Evolutionary conservation across 1,140 invertebrate species (phyloP), one percentile per base, ranked within the genome.

Genomic region (Drosophila neocordata): DNA sequence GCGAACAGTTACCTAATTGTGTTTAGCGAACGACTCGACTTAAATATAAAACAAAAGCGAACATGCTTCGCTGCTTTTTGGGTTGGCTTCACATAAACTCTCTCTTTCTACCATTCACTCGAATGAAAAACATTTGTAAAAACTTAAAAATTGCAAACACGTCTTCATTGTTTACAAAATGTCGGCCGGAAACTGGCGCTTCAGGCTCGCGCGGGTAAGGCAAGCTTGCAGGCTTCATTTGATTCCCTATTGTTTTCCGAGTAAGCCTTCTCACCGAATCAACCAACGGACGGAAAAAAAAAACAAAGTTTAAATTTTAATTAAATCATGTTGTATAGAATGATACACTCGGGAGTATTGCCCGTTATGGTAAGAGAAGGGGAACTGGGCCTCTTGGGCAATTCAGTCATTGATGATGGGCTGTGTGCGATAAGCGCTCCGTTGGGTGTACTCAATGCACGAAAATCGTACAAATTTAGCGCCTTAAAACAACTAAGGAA

Each of bases 81-180:
- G 51, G 41, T 48, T 58, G 71, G 51, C 71, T 58, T 13, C 35
- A 41, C 27, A 60, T 22, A 70, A 52, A 69, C 60, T 65, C 15
- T 12, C 61, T 31, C 27, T 31, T 31, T 31, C 41, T 13, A 34
- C 22, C 15, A 62, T 7, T 20, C n/a, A 41, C 35, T 37, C 55
- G 34, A 67, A 66, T 48, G 64, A 64, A 81, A 87, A 85, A 85
- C 82, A 87, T 87, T 88, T 88, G 82, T 82, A 82, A 85, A 87
- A 88, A 88, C 83, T 88, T 88, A 88, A 88, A 88, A 89, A 88
- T 88, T 88, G 80, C 83, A 82, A 88, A 88, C 83, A 88, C 83
- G 83, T 88, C 83, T 88, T 88, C 79, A 89, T 88, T 88, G 83
- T 88, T 88, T 89, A 88, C 83, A 83, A 88, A 88, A 88, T 83